Evolutionary conservation across 2,888 invertebrate species (phyloP).

Genomic region (Pyrochroa serraticornis): DNA sequence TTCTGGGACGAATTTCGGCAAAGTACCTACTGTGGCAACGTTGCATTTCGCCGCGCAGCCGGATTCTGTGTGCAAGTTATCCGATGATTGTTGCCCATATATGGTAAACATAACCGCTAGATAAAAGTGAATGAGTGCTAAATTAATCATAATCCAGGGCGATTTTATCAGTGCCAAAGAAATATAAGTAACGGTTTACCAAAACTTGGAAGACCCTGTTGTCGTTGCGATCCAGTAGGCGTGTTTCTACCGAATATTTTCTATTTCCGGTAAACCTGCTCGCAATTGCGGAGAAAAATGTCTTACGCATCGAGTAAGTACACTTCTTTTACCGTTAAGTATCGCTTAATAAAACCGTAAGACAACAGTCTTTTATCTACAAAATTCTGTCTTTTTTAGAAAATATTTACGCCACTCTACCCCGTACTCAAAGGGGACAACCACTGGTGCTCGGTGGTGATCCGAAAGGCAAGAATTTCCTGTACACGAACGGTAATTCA

Average conservation of each 20-base stretch:
- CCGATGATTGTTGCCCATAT: slow-evolving; percentile 28
- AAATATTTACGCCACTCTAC: slow-evolving; percentile 90
- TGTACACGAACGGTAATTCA: slow-evolving; percentile 97
- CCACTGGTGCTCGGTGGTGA: slow-evolving; percentile 94
- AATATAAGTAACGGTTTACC: background rate
- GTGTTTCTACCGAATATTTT: slow-evolving; percentile 20
- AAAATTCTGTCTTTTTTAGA: slow-evolving; percentile 63
- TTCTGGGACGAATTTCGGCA: no score
- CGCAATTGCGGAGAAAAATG: slow-evolving; percentile 41
- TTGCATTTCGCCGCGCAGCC: no score
- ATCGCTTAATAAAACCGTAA: slow-evolving; percentile 2
- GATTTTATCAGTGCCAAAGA: slow-evolving; percentile 31
- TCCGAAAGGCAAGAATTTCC: slow-evolving; percentile 95
- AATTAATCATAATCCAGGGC: slow-evolving; percentile 19
- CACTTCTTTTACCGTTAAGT: background rate
- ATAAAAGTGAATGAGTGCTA: slow-evolving; percentile 20
- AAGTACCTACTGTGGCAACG: no score
- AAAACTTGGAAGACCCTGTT: background rate
- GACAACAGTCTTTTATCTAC: no score
- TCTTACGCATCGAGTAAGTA: slow-evolving; percentile 52
- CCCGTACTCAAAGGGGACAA: slow-evolving; percentile 92
- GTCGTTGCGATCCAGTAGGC: slow-evolving; percentile 3
- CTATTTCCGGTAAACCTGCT: slow-evolving; percentile 33
- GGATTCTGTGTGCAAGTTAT: no score
- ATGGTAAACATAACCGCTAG: slow-evolving; percentile 46